A percentile compares a stretch with the other conserved stretches of the same genome.
phyloP scores from a whole-genome alignment of 2,888 invertebrate genomes.

The Pandemis cinnamomeana region DNA sequence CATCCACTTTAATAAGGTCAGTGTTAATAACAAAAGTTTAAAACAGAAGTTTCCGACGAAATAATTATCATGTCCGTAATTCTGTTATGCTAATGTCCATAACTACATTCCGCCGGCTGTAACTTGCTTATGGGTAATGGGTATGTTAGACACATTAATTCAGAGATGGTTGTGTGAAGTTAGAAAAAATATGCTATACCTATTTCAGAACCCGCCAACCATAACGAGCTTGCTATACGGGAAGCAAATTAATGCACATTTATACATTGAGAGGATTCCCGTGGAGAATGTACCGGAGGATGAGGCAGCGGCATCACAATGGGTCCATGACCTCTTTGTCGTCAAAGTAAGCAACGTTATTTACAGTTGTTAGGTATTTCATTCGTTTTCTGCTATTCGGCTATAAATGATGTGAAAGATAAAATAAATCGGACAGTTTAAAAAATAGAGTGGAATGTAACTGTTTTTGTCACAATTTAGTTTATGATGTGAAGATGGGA shows the following conservation, averaged over 20 bases:
- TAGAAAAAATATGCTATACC: background rate
- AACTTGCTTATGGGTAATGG: background rate
- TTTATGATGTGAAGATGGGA: too few species aligned
- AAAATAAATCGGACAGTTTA: too few species aligned
- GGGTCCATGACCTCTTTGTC: conserved; percentile 92
- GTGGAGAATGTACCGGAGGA: conserved; percentile 91
- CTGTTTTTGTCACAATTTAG: too few species aligned
- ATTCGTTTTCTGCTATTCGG: too few species aligned
- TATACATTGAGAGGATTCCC: conserved; percentile 92
- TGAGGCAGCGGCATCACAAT: conserved; percentile 89
- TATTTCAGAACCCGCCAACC: conserved; percentile 87
- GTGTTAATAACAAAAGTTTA: too few species aligned
- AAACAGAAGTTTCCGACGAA: too few species aligned
- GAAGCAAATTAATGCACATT: conserved; percentile 88
- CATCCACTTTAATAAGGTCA: too few species aligned
- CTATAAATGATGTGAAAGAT: too few species aligned
- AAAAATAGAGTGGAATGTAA: too few species aligned
- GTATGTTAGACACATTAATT: background rate
- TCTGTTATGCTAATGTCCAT: too few species aligned
- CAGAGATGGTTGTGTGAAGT: background rate
- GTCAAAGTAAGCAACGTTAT: conserved; percentile 86
- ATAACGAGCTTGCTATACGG: conserved; percentile 91
- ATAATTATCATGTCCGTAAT: too few species aligned
- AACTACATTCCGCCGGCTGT: background rate
- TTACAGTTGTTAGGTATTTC: too few species aligned